Evolutionary conservation across 1,140 invertebrate species (phyloP), one percentile per base, ranked within the genome.

Genomic region (Lineus longissimus): DNA sequence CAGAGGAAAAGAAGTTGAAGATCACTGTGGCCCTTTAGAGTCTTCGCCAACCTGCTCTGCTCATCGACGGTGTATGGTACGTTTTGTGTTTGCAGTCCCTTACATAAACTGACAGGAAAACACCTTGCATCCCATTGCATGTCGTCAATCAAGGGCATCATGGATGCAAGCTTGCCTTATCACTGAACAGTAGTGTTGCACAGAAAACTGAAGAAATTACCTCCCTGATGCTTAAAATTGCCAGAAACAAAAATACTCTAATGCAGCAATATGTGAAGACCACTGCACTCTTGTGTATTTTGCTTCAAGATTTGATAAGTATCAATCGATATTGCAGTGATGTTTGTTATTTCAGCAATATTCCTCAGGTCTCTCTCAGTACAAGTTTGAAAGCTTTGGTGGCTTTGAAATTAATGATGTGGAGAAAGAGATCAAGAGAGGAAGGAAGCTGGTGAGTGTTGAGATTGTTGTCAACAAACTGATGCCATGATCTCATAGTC

Each of bases 381-480:
- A 73, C 57, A 71, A 70, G 54, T 60, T 57, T 36, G 43, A 66
- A 17, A 41, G 41, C 29, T 73, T 73, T 71, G 71, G 71, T 23
- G 71, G 71, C 0, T 73, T 73, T 55, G 69, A 70, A 27, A 65
- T 71, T 23, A 45, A 62, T 29, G 65, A 71, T 23, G 71, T 73
- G 17, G 43, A 65, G 17, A 69, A 68, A 23, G 71, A 73, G 61
- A 67, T 69, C 29, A 36, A 59, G 1, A 61, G 71, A 58, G 71
- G 71, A 57, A 61, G 36, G 6, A 64, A 56, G 43, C 30, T 69
- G 64, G 71, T 73, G 67, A 30, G 67, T 1, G 25, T 36, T 36
- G 27, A 0, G 25, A 56, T 57, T 29, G 33, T 57, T 40, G 15
- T 57, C 19, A n/a, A n/a, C n/a, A 1, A 13, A 56, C 15, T 31